Conservation (phyloP, 1,140 invertebrate species). For the Penaeus indicus region DNA sequence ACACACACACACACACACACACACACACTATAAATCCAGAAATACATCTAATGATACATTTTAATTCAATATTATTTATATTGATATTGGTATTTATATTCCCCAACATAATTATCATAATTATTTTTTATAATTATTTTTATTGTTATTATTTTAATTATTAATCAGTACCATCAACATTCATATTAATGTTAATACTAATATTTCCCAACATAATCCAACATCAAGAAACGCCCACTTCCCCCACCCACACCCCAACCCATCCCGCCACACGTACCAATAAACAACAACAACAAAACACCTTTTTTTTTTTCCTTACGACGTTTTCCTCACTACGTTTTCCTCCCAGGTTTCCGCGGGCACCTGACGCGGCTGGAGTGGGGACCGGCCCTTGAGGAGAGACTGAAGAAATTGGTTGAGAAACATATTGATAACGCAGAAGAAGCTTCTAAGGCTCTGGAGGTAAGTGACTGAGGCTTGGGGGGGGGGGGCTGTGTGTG, state of each 20-base stretch:
- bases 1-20: too few species aligned
- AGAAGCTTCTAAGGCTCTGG: slow-evolving; percentile 68
- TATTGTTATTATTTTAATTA: too few species aligned
- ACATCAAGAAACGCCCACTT: neutral
- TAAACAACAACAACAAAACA: neutral
- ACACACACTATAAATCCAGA: too few species aligned
- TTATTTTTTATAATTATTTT: too few species aligned
- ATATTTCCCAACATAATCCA: too few species aligned
- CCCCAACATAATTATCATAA: too few species aligned
- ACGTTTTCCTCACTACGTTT: neutral
- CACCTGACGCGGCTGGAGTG: slow-evolving; percentile 78
- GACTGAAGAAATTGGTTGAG: slow-evolving; percentile 69
- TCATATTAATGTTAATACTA: too few species aligned
- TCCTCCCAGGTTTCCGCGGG: slow-evolving; percentile 75
- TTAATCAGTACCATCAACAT: too few species aligned
- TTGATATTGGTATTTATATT: too few species aligned
- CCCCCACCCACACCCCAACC: neutral
- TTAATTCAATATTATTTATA: too few species aligned
- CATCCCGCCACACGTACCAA: neutral
- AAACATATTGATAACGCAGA: slow-evolving; percentile 70
- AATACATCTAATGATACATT: too few species aligned
- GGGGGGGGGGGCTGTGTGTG: too few species aligned
- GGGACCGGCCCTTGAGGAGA: slow-evolving; percentile 74
- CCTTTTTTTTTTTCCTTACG: slow-evolving; percentile 9
- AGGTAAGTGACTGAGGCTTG: slow-evolving; percentile 68